Percentiles rank a stretch among this genome's conserved stretches.
phyloP scores from a whole-genome alignment of 2,113 vertebrate species.

The Geococcyx californianus region DNA sequence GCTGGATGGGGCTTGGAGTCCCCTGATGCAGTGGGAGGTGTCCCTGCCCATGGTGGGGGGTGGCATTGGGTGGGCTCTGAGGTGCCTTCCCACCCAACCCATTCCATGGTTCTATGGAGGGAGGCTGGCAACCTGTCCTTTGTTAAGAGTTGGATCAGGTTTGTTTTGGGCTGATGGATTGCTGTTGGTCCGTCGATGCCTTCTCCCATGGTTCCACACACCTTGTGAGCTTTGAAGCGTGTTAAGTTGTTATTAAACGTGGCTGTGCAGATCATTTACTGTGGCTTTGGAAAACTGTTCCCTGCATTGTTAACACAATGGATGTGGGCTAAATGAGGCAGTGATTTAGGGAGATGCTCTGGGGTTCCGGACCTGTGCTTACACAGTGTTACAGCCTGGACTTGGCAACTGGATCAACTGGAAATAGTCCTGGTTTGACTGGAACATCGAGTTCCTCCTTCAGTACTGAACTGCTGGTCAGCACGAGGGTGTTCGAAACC shows the following conservation, averaged over 20 bases:
- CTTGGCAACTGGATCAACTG: not conserved
- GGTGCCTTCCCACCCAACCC: too few species aligned
- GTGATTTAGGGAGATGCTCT: fast-evolving
- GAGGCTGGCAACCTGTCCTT: not conserved
- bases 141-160: fast-evolving
- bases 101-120: too few species aligned
- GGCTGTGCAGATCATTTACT: not conserved
- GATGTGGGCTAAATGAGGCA: fast-evolving
- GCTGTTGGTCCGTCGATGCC: not conserved
- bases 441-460: not conserved
- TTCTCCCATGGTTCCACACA: not conserved
- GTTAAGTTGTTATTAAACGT: not conserved
- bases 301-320: fast-evolving
- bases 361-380: not conserved
- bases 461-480: not conserved
- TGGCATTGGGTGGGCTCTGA: too few species aligned
- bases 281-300: not conserved
- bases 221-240: not conserved
- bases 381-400: not conserved
- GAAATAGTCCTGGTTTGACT: not conserved
- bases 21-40: too few species aligned
- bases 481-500: not conserved
- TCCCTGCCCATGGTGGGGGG: too few species aligned
- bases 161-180: not conserved
- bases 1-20: too few species aligned